A percentile compares a stretch with the other conserved stretches of the same genome.
phyloP scores from a whole-genome alignment of 2,888 invertebrate genomes.

The Troides oblongomaculatus region DNA sequence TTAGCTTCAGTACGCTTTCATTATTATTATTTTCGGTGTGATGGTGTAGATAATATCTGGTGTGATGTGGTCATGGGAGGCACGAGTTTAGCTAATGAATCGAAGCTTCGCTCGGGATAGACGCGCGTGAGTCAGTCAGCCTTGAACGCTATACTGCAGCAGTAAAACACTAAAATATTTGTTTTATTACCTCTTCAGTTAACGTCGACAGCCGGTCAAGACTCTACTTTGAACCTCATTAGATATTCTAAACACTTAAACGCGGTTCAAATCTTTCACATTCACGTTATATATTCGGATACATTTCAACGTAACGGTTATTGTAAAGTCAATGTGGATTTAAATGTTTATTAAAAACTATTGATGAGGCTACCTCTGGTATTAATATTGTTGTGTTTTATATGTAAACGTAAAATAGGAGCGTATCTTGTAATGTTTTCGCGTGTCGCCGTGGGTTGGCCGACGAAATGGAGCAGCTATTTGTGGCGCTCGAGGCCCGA shows the following conservation, averaged over 20 bases:
- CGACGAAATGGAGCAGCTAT: slow-evolving; percentile 77
- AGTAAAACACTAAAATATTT: slow-evolving; percentile 63
- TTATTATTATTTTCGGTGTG: slow-evolving; percentile 1
- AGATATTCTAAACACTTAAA: not conserved
- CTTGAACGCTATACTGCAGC: slow-evolving; percentile 57
- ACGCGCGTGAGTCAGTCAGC: slow-evolving; percentile 69
- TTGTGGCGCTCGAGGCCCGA: slow-evolving; percentile 76
- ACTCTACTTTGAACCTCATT: not conserved
- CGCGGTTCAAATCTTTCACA: not conserved
- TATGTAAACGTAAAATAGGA: slow-evolving; percentile 58
- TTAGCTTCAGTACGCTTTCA: not conserved
- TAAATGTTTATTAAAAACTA: not conserved
- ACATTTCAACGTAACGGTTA: not conserved
- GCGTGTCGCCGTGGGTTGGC: slow-evolving; percentile 69
- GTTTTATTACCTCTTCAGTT: slow-evolving; percentile 62
- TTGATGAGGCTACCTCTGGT: not conserved
- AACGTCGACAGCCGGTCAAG: slow-evolving; percentile 46
- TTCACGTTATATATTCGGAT: not conserved
- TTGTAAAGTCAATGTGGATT: not conserved
- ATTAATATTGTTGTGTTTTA: slow-evolving; percentile 40
- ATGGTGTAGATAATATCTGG: slow-evolving; percentile 29
- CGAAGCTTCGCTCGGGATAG: slow-evolving; percentile 58
- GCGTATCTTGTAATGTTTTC: slow-evolving; percentile 66
- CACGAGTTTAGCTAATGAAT: slow-evolving; percentile 51
- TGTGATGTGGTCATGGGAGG: slow-evolving; percentile 32